A percentile compares a stretch with the other conserved stretches of the same genome.
These are phyloP conservation scores for Adela reaumurella DNA, from an alignment of 2,888 invertebrate genomes.

Conservation along the genomic window DNA sequence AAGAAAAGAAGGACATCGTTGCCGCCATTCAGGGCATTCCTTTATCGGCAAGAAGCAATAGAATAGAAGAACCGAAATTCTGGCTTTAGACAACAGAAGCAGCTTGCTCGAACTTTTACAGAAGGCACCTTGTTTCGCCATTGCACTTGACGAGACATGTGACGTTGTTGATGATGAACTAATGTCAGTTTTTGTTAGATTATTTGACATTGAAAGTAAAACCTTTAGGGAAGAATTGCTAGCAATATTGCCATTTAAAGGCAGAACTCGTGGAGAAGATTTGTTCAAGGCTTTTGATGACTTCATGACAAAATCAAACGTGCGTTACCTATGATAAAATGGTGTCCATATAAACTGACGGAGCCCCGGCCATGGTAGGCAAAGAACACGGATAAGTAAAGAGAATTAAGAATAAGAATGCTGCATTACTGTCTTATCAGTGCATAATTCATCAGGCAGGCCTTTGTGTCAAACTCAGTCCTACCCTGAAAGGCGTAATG, in stretches of 20 bases:
- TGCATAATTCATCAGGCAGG: slow-evolving; percentile 14
- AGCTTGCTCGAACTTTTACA: slow-evolving; percentile 11
- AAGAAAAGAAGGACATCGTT: slow-evolving; percentile 1
- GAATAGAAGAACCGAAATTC: slow-evolving; percentile 17
- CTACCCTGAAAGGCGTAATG: too few species aligned
- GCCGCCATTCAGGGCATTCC: slow-evolving; percentile 8
- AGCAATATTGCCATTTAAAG: too few species aligned
- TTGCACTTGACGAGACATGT: slow-evolving; percentile 19
- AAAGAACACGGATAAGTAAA: slow-evolving; percentile 14
- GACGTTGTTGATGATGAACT: slow-evolving; percentile 18
- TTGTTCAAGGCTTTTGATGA: slow-evolving; percentile 13
- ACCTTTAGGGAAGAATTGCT: slow-evolving; percentile 10
- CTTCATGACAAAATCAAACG: slow-evolving; percentile 6
- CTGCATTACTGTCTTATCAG: too few species aligned
- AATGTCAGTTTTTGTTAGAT: slow-evolving; percentile 13
- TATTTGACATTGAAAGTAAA: slow-evolving; percentile 14
- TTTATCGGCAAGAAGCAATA: slow-evolving; percentile 15
- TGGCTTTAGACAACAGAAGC: slow-evolving; percentile 14
- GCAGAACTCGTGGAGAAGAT: slow-evolving; percentile 11
- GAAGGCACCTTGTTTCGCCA: slow-evolving; percentile 14
- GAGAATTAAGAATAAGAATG: slow-evolving; percentile 13
- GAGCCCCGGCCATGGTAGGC: slow-evolving; percentile 13
- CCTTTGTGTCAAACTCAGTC: slow-evolving; percentile 11
- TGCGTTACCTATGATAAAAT: slow-evolving; percentile 7
- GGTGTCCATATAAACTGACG: slow-evolving; percentile 8